Evolutionary conservation across 2,113 vertebrate genomes (phyloP).

Genomic region (Leuciscus idus): DNA sequence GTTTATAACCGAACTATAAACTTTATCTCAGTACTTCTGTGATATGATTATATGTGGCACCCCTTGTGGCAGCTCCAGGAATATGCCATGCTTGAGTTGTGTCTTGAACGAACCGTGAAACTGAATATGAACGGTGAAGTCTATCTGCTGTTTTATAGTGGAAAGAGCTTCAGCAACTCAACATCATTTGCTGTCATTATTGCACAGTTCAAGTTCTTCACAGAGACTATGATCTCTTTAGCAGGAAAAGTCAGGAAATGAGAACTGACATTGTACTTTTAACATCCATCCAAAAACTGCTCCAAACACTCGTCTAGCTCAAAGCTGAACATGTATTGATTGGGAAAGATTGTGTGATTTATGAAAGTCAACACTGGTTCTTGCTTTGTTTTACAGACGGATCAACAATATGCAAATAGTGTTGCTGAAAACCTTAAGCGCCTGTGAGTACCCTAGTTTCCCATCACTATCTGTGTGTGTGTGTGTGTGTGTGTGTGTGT

Average conservation of each 20-base stretch:
- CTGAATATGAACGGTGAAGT: background rate
- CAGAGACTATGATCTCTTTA: constrained; percentile 3
- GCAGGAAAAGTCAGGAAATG: background rate
- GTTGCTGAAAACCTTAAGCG: constrained; percentile 78
- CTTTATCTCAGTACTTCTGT: too few species aligned
- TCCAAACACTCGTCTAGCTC: background rate
- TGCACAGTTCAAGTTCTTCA: background rate
- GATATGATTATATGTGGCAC: background rate
- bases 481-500: background rate
- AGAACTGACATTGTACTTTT: background rate
- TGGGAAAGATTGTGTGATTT: background rate
- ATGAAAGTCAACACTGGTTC: background rate
- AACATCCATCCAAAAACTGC: background rate
- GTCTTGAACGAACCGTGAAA: background rate
- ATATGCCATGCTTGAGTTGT: background rate
- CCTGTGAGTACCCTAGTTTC: constrained; percentile 69
- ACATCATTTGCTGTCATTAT: background rate
- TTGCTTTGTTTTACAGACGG: constrained; percentile 66
- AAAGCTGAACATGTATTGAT: background rate
- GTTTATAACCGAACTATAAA: too few species aligned
- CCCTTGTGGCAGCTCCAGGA: background rate
- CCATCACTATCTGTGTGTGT: background rate
- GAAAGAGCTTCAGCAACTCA: background rate
- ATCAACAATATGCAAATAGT: constrained; percentile 76
- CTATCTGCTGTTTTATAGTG: background rate